Evolutionary conservation across 2,888 invertebrate species (phyloP).

Genomic region (Microchrysa polita): DNA sequence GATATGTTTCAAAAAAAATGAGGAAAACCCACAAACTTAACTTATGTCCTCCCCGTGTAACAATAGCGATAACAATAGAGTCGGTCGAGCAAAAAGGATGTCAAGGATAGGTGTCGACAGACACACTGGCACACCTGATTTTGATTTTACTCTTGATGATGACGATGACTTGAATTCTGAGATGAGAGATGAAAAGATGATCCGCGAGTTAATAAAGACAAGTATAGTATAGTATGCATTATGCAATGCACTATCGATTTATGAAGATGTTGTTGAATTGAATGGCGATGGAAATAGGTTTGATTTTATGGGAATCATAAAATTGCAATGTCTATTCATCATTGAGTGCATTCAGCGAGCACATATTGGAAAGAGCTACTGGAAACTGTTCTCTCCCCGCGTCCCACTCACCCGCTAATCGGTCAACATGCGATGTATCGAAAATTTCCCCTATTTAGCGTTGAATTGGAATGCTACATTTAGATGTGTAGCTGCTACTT

Average conservation of each 20-base stretch:
- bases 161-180: too few relatives aligned
- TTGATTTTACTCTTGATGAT: slow-evolving; percentile 13
- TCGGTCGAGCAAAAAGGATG: slow-evolving; percentile 18
- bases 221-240: too few relatives aligned
- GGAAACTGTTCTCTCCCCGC: too few relatives aligned
- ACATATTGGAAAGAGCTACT: too few relatives aligned
- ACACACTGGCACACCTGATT: slow-evolving; percentile 34
- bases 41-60: slow-evolving; percentile 25
- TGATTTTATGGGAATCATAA: not conserved
- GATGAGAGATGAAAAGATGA: not conserved
- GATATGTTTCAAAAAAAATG: slow-evolving; percentile 7
- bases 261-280: not conserved
- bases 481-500: too few relatives aligned
- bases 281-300: not conserved
- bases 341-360: too few relatives aligned
- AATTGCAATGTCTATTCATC: not conserved
- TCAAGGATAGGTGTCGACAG: slow-evolving; percentile 36
- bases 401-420: too few relatives aligned
- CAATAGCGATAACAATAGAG: slow-evolving; percentile 23
- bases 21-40: slow-evolving; percentile 34
- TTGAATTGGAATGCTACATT: too few relatives aligned
- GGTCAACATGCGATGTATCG: too few relatives aligned
- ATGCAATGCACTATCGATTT: too few relatives aligned
- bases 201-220: not conserved
- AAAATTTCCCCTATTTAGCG: too few relatives aligned